These are phyloP conservation scores for Neomicropteryx cornuta DNA, from an alignment of 1,140 invertebrate species.

Conservation along the genomic window DNA sequence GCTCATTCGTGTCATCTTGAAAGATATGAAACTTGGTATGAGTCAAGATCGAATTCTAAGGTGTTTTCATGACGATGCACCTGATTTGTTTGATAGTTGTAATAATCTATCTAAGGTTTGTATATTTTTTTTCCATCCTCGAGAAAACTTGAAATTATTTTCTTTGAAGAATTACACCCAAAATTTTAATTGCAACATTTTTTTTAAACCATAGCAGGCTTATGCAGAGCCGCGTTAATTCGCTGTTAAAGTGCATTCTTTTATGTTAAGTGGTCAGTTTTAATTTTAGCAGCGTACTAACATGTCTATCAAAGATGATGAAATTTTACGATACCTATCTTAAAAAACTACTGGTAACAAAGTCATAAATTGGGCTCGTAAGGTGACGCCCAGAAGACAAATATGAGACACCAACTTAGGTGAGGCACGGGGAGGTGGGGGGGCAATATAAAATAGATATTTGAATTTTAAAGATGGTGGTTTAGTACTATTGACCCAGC, in stretches of 20 bases:
- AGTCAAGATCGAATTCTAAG: constrained; percentile 57
- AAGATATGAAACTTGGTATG: constrained; percentile 66
- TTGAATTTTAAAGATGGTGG: no score
- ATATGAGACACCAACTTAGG: no score
- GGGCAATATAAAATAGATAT: no score
- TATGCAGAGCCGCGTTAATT: constrained; percentile 11
- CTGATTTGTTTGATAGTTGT: constrained; percentile 61
- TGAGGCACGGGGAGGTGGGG: no score
- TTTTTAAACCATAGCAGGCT: constrained; percentile 5
- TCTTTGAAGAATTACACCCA: constrained; percentile 4
- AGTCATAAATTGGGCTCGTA: no score
- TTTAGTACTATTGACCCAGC: no score
- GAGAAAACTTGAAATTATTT: constrained; percentile 1
- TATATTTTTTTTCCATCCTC: constrained; percentile 4
- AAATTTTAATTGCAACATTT: background rate
- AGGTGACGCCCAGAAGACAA: no score
- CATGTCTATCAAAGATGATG: background rate
- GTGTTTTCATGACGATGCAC: constrained; percentile 69
- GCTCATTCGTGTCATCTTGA: constrained; percentile 79
- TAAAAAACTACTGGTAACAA: no score
- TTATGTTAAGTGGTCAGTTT: no score
- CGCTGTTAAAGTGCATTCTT: background rate
- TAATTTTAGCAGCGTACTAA: no score
- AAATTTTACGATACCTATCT: background rate
- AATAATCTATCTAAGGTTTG: constrained; percentile 57